A percentile compares a stretch with the other conserved stretches of the same genome.
Evolutionary conservation across 2,113 vertebrate genomes (phyloP).

Genomic region (Dasyprocta punctata): DNA sequence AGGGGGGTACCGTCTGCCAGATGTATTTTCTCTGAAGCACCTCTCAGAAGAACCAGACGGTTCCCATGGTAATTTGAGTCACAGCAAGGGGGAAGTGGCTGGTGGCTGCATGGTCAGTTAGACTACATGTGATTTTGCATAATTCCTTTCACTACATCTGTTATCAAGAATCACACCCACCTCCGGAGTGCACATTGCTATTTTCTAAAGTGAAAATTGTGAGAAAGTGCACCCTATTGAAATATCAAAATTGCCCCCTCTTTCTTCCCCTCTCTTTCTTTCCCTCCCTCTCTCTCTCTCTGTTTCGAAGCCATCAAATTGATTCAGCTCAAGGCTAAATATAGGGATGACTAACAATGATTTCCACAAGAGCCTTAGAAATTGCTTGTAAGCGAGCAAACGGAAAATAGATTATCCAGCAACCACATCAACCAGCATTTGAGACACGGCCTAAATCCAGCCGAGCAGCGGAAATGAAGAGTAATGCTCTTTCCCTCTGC

Average conservation of each 20-base stretch:
- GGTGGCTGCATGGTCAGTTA: constrained; percentile 74
- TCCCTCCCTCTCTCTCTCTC: constrained; percentile 47
- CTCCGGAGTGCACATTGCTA: constrained; percentile 59
- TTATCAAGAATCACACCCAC: constrained; percentile 68
- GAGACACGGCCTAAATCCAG: constrained; percentile 76
- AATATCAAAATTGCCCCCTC: constrained; percentile 62
- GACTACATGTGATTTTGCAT: constrained; percentile 71
- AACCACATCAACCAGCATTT: constrained; percentile 73
- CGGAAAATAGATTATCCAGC: constrained; percentile 84
- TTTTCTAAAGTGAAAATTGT: constrained; percentile 69
- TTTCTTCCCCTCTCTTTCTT: not conserved
- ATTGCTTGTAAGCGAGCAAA: constrained; percentile 82
- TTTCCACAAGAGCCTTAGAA: constrained; percentile 83
- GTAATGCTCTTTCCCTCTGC: constrained; percentile 69
- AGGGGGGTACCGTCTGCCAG: not conserved
- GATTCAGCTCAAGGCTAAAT: constrained; percentile 84
- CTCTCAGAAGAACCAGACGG: constrained; percentile 71
- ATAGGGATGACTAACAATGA: constrained; percentile 86
- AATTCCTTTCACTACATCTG: constrained; percentile 77
- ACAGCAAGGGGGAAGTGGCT: constrained; percentile 68
- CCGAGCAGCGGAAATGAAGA: constrained; percentile 72
- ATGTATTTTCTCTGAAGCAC: not conserved
- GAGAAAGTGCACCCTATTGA: constrained; percentile 65
- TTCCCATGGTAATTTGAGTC: constrained; percentile 82
- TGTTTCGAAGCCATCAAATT: constrained; percentile 80